Evolutionary conservation across 2,888 invertebrate genomes (phyloP).

Genomic region (Mactromeris polynyma): DNA sequence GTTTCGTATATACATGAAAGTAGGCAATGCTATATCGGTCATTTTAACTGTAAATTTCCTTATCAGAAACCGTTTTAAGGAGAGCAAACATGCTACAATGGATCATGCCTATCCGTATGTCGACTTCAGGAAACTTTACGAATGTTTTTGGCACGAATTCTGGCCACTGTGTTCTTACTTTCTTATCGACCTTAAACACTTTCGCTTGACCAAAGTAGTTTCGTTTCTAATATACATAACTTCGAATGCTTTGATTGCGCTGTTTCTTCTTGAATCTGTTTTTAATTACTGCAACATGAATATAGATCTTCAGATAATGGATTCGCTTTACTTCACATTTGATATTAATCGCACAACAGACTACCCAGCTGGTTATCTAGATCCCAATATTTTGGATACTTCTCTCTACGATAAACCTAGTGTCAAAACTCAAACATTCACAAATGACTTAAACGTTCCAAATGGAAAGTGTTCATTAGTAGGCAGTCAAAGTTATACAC

Average conservation of each 20-base stretch:
- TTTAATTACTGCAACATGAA: too few species aligned
- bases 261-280: constrained; percentile 3
- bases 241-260: neutral
- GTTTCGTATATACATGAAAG: neutral
- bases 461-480: neutral
- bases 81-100: neutral
- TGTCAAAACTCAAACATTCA: neutral
- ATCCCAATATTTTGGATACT: constrained; percentile 3
- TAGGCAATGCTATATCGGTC: neutral
- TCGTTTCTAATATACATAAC: neutral
- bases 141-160: neutral
- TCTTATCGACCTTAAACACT: neutral
- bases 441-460: neutral
- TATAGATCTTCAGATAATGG: neutral
- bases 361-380: constrained; percentile 18
- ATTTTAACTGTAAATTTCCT: neutral
- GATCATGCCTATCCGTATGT: constrained; percentile 1
- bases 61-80: neutral
- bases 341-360: neutral
- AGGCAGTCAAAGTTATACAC: too few species aligned
- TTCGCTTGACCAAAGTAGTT: neutral
- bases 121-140: neutral
- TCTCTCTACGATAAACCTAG: constrained; percentile 5
- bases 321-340: neutral
- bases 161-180: constrained; percentile 2